These are phyloP conservation scores for Limenitis camilla DNA, from an alignment of 2,888 invertebrate genomes.

Conservation along the genomic window DNA sequence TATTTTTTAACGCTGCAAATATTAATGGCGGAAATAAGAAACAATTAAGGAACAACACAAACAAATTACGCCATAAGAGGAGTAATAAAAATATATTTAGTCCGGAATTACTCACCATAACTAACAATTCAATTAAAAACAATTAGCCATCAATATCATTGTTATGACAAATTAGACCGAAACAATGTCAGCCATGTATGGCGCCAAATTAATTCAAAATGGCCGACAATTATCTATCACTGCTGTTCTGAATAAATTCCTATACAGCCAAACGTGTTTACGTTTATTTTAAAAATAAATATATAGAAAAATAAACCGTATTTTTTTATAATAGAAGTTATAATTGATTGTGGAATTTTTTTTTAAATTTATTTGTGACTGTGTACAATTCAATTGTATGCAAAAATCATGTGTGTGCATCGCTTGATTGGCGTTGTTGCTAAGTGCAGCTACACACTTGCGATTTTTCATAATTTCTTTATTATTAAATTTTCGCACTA, in stretches of 20 bases:
- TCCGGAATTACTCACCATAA: too few relatives aligned
- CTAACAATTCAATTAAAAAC: constrained; percentile 36
- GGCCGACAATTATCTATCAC: constrained; percentile 55
- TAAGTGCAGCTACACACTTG: not conserved
- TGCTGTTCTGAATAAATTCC: constrained; percentile 30
- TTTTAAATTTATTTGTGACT: constrained; percentile 1
- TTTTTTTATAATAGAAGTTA: not conserved
- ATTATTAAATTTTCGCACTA: not conserved
- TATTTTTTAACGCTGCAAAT: too few relatives aligned
- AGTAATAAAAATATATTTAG: too few relatives aligned
- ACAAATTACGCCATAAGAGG: constrained; percentile 14
- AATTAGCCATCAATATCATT: constrained; percentile 45
- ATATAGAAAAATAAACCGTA: constrained; percentile 5
- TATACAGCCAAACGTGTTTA: constrained; percentile 8
- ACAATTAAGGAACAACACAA: not conserved
- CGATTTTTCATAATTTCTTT: not conserved
- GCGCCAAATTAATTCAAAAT: constrained; percentile 47
- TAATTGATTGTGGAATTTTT: not conserved
- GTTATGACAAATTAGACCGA: constrained; percentile 44
- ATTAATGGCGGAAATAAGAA: not conserved
- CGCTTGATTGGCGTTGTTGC: constrained; percentile 35
- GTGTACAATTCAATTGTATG: constrained; percentile 42
- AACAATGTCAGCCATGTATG: constrained; percentile 38
- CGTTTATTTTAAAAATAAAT: not conserved
- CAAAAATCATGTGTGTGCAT: constrained; percentile 37